Percentiles rank a stretch among this genome's conserved stretches.
Conservation (phyloP, 2,888 invertebrate genomes). For the Diarsia brunnea region DNA sequence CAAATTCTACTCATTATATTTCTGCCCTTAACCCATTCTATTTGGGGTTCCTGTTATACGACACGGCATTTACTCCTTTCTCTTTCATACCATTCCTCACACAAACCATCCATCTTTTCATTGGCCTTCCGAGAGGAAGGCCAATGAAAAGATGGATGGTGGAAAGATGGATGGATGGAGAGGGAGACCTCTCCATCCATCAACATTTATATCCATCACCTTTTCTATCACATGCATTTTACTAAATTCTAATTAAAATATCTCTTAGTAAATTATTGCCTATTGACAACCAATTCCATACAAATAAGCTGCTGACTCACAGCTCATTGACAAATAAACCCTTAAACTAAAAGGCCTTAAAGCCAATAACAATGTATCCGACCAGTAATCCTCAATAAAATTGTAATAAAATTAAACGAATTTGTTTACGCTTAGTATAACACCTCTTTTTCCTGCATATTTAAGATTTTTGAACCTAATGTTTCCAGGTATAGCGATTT, state of each 20-base stretch:
- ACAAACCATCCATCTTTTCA: too few species aligned
- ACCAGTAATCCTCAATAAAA: conserved; percentile 17
- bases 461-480: neutral
- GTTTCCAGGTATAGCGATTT: conserved; percentile 39
- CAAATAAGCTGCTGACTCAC: neutral
- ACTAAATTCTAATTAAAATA: neutral
- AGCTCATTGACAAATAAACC: neutral
- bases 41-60: too few species aligned
- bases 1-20: too few species aligned
- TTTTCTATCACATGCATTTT: too few species aligned
- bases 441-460: conserved; percentile 44
- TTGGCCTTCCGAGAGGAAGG: too few species aligned
- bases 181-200: too few species aligned
- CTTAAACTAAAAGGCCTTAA: conserved; percentile 1
- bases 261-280: neutral
- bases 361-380: conserved; percentile 24
- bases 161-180: too few species aligned
- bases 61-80: too few species aligned
- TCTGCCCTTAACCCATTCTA: too few species aligned
- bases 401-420: conserved; percentile 31
- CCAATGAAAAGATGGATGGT: too few species aligned
- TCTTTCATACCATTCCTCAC: too few species aligned
- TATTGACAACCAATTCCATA: neutral
- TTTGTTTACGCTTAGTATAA: conserved; percentile 9
- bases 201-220: too few species aligned